These are phyloP conservation scores for Crocidura indochinensis DNA, from an alignment of 2,797 vertebrate genomes.

Conservation along the genomic window DNA sequence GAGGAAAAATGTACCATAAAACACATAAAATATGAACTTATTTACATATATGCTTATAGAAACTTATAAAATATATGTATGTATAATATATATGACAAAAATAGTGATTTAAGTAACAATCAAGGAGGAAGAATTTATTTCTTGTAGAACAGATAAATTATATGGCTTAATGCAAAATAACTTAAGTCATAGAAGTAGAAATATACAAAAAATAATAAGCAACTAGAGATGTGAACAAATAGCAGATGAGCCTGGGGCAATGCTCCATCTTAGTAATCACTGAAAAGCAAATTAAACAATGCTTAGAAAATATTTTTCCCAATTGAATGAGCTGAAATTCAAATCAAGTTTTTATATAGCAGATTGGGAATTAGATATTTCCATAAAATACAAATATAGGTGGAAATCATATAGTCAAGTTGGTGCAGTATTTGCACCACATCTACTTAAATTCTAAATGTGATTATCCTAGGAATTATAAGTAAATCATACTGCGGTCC, in stretches of 20 bases:
- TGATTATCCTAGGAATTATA: background rate
- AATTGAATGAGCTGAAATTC: conserved; percentile 11
- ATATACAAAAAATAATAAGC: background rate
- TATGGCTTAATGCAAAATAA: background rate
- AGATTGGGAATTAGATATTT: background rate
- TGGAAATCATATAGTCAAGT: background rate
- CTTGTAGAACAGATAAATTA: background rate
- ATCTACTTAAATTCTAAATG: background rate
- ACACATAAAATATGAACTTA: background rate
- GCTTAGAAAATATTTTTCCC: conserved; percentile 3
- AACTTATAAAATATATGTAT: background rate
- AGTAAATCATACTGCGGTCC: background rate
- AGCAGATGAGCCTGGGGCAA: background rate
- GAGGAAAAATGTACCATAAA: background rate
- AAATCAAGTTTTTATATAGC: background rate
- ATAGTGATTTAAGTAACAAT: background rate
- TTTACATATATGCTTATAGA: background rate
- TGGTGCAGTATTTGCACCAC: background rate
- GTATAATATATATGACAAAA: background rate
- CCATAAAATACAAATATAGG: background rate
- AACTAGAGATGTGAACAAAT: background rate
- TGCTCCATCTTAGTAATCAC: background rate
- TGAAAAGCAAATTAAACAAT: background rate
- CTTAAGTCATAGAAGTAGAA: background rate
- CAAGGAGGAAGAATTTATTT: background rate